Base-by-base conservation (phyloP, 2,113 vertebrate species). In the Hemicordylus capensis region DNA sequence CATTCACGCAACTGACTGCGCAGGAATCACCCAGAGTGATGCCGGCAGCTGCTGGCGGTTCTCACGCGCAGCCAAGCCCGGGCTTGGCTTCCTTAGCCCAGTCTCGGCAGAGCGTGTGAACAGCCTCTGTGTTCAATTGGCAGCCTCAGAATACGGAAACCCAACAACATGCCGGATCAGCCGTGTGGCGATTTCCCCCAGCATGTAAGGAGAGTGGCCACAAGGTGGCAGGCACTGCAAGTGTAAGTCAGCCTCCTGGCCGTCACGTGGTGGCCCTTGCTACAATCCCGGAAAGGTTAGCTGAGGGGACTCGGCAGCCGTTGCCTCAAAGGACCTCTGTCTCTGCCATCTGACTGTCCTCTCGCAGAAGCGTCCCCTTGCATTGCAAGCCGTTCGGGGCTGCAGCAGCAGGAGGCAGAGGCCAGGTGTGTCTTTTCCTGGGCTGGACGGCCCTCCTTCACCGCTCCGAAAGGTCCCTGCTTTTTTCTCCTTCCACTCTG, bases 211-310 rank as follows among this genome's bases (percentile, higher is more conserved):
- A 44, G 61, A 3, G 8, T 8, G 0, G 76, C 93, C 94, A 69
- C 91, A 91, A 89, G 92, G 77, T 94, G 94, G 93, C 94, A 93
- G 91, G 72, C 91, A 78, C 74, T 85, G 73, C 93, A 84, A 92
- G 70, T 37, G 12, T 67, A 87, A 84, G 70, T 28, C 12, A 17
- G 10, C n/a, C 66, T 4, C 12, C 20, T 19, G 3, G 1, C 1
- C 14, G 67, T 78, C 83, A 72, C 14, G 0, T 61, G n/a, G n/a
- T n/a, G 76, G 14, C 24, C 66, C 44, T 39, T 42, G 26, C 7
- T 22, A 6, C 24, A 70, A 48, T 22, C 31, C 15, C 7, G 39
- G 8, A 72, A 70, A 79, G 66, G 67, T 85, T 72, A 51, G 24
- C 56, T 72, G 84, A 78, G 67, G 67, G 58, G 37, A 85, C n/a